Conservation (phyloP, 2,113 vertebrate genomes). For the Dolichallabes microphthalmus region DNA sequence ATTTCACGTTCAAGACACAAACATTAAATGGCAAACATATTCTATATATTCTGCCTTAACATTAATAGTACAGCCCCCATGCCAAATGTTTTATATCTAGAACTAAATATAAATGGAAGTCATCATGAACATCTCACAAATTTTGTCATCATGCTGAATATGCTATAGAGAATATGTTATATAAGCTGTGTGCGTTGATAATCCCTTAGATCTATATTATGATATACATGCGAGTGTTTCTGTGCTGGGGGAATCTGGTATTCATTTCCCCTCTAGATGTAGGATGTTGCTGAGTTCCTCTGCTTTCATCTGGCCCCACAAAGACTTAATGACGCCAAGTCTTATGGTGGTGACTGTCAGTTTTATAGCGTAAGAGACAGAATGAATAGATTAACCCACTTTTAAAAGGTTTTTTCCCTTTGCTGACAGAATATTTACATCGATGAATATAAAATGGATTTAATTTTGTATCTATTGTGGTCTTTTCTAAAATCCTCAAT, state of each 20-base stretch:
- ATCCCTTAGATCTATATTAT: background rate
- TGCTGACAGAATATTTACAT: background rate
- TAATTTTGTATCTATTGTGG: background rate
- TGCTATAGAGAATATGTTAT: background rate
- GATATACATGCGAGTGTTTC: constrained; percentile 1
- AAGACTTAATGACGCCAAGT: constrained; percentile 22
- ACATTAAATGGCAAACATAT: background rate
- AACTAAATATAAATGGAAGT: background rate
- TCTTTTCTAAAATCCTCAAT: background rate
- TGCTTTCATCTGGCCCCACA: background rate
- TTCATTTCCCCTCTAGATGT: constrained; percentile 30
- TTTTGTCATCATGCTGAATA: background rate
- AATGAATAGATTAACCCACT: background rate
- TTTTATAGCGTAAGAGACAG: constrained; percentile 9
- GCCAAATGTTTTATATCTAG: background rate
- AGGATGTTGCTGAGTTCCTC: constrained; percentile 19
- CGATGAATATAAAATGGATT: background rate
- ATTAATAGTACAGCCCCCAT: background rate
- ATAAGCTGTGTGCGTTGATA: background rate
- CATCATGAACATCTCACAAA: background rate
- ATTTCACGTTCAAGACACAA: background rate
- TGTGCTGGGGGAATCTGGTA: constrained; percentile 23
- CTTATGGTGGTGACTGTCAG: background rate
- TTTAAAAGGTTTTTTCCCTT: background rate
- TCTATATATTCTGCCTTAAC: background rate